Conservation (phyloP, 2,113 vertebrate species). For the Myocastor coypus region DNA sequence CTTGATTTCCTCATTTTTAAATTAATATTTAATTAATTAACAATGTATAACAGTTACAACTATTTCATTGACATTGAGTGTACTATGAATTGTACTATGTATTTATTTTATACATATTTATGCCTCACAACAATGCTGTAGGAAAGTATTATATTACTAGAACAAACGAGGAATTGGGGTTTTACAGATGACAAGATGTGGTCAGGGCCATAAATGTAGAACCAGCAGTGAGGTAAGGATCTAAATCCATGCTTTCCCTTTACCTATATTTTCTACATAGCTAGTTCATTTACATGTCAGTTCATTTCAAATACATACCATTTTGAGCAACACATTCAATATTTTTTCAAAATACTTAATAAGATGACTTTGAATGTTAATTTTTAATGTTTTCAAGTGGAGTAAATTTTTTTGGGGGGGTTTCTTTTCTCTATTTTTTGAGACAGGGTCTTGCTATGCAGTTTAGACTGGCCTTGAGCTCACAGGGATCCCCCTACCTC, state of each 20-base stretch:
- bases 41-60: neutral
- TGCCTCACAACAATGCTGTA: neutral
- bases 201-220: neutral
- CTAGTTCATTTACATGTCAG: neutral
- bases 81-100: neutral
- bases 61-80: too few species aligned
- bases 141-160: neutral
- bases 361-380: neutral
- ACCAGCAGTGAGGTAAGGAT: neutral
- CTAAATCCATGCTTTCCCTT: neutral
- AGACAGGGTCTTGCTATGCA: neutral
- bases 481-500: neutral
- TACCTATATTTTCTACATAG: neutral
- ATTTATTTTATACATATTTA: neutral
- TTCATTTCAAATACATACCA: conserved; percentile 15
- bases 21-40: conserved; percentile 29
- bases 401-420: neutral
- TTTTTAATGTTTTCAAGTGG: conserved; percentile 22
- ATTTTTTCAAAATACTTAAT: neutral
- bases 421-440: neutral
- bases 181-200: neutral
- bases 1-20: neutral
- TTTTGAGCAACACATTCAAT: neutral
- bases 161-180: neutral
- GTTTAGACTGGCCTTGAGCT: neutral